Percentiles rank a stretch among this genome's conserved stretches.
Evolutionary conservation across 2,888 invertebrate genomes (phyloP).

Genomic region (Tetranychus piercei): DNA sequence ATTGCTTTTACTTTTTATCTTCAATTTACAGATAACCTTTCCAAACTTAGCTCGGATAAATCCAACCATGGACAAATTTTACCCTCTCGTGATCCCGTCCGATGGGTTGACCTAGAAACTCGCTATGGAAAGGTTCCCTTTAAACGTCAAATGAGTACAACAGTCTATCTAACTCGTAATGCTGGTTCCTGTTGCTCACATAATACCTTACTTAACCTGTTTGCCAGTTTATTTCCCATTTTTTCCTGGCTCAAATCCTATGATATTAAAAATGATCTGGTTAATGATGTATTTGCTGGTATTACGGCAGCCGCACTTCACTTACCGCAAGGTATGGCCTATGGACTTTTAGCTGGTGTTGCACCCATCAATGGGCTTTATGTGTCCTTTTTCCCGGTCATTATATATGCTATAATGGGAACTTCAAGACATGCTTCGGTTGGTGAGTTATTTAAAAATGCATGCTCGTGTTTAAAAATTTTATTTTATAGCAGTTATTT

Average conservation of each 20-base stretch:
- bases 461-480: too few relatives aligned
- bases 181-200: background rate
- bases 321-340: slow-evolving; percentile 60
- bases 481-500: too few relatives aligned
- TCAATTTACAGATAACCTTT: background rate
- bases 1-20: background rate
- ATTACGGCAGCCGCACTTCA: slow-evolving; percentile 77
- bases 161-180: background rate
- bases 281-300: slow-evolving; percentile 59
- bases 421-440: slow-evolving; percentile 75
- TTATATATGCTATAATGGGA: slow-evolving; percentile 66
- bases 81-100: slow-evolving; percentile 11
- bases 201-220: slow-evolving; percentile 5
- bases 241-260: slow-evolving; percentile 28
- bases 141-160: slow-evolving; percentile 9
- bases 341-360: slow-evolving; percentile 38
- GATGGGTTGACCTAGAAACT: slow-evolving; percentile 6
- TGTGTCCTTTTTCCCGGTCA: slow-evolving; percentile 77
- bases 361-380: slow-evolving; percentile 44
- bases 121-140: background rate
- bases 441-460: slow-evolving; percentile 32
- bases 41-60: background rate
- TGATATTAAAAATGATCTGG: slow-evolving; percentile 36
- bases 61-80: background rate
- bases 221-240: slow-evolving; percentile 25